Base-by-base conservation (phyloP, 1,140 invertebrate species). In the Chymomyza costata region DNA sequence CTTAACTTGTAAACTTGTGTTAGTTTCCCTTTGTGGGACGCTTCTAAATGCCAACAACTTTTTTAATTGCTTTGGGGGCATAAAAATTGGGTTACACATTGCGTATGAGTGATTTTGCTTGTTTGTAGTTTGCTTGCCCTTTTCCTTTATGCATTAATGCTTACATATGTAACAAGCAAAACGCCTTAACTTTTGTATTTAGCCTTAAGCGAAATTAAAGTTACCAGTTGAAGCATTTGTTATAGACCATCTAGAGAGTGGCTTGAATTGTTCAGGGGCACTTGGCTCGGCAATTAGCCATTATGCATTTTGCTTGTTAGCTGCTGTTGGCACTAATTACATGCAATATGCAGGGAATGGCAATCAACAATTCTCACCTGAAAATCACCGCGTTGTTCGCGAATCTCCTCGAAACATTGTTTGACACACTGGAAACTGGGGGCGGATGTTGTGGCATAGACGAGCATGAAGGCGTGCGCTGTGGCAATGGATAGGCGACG, bases 391-490 rank as follows among this genome's bases (percentile, higher is more conserved):
- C 93, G 86, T 66, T 94, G 92, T 78, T 95, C 93, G 58, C 92
- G 88, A 31, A 95, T 93, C 86, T 95, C 93, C 76, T 94, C 92
- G 83, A 95, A 94, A 66, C 93, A 92, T 65, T 91, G 89, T 82
- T 94, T 94, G 32, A 95, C 89, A 59, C 90, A 90, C 45, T 91
- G 89, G 74, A 95, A 93, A n/a, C 92, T 94, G 19, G 90, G 87
- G 49, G 87, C 86, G 35, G 91, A 92, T 13, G 93, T 94, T n/a
- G 94, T 90, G 8, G 93, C 91, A 84, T 96, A 97, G 6, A 97
- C 95, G 11, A 97, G 88, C 28, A 97, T 89, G 82, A 97, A 97
- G 6, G 94, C 95, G 84, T 95, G 92, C 3, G 94, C 95, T 2
- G 93, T 96, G 1, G 95, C 93, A 66, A 97, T 95, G 63, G 93